These are phyloP conservation scores for Apamea sordens DNA, from an alignment of 2,888 invertebrate genomes.

Conservation along the genomic window DNA sequence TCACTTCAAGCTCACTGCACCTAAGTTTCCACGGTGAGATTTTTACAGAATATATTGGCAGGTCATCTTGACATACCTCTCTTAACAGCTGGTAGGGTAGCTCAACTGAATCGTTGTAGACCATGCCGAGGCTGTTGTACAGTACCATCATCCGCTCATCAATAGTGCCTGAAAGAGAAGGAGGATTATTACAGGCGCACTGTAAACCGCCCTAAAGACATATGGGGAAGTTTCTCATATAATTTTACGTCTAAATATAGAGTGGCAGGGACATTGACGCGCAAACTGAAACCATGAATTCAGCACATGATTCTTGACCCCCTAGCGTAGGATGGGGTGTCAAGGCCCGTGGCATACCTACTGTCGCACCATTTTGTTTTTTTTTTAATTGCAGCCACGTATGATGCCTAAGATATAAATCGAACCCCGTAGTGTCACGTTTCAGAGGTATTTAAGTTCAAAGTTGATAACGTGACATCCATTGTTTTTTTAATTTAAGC, in stretches of 20 bases:
- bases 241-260: background rate
- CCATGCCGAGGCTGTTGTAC: constrained; percentile 90
- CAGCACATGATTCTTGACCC: background rate
- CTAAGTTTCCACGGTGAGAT: background rate
- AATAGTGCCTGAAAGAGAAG: constrained; percentile 83
- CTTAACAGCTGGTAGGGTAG: constrained; percentile 91
- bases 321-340: background rate
- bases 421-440: background rate
- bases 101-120: constrained; percentile 87
- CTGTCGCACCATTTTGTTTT: too few species aligned
- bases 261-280: background rate
- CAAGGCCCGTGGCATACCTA: too few species aligned
- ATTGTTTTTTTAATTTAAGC: too few species aligned
- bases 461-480: too few species aligned
- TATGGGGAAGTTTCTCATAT: background rate
- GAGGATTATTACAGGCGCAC: background rate
- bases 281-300: background rate
- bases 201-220: background rate
- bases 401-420: too few species aligned
- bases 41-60: background rate
- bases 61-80: constrained; percentile 84
- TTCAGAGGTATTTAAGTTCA: background rate
- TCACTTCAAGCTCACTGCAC: background rate
- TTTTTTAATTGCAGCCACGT: too few species aligned
- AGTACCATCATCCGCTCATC: constrained; percentile 91